Percentiles rank a stretch among this genome's conserved stretches.
Evolutionary conservation across 1,140 invertebrate genomes (phyloP).

Genomic region (Gryllus bimaculatus): DNA sequence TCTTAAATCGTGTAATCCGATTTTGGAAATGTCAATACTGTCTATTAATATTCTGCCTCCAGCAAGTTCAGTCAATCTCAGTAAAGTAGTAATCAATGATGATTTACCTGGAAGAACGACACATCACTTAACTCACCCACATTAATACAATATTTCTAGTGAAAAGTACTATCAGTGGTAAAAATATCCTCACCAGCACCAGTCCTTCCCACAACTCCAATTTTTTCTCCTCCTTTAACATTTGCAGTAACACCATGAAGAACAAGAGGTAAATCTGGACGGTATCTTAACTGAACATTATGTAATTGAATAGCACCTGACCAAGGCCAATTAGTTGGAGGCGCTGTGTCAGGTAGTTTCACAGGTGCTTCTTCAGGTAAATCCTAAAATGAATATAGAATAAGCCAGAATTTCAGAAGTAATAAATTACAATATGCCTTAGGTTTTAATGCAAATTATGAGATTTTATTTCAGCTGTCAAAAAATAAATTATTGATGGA

Average conservation of each 20-base stretch:
- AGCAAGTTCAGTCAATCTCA: constrained; percentile 37
- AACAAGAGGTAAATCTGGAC: constrained; percentile 34
- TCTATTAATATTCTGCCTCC: constrained; percentile 30
- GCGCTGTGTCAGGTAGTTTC: constrained; percentile 11
- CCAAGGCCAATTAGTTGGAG: constrained; percentile 34
- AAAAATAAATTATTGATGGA: no score
- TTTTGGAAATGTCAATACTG: constrained; percentile 31
- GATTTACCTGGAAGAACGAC: constrained; percentile 33
- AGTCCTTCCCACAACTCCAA: constrained; percentile 43
- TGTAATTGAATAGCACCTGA: constrained; percentile 35
- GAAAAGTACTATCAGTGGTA: neutral
- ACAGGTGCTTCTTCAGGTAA: constrained; percentile 14
- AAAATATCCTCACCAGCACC: constrained; percentile 36
- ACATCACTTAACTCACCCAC: no score
- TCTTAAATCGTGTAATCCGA: constrained; percentile 38
- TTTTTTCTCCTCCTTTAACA: constrained; percentile 40
- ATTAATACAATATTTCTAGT: no score
- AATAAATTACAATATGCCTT: no score
- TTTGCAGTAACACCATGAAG: constrained; percentile 35
- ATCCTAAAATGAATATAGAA: constrained; percentile 7
- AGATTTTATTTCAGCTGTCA: no score
- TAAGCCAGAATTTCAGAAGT: no score
- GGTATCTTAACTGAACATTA: constrained; percentile 36
- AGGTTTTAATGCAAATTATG: no score
- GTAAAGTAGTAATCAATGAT: constrained; percentile 39